Conservation (phyloP, 1,140 invertebrate species). For the Zaprionus gabonicus region DNA sequence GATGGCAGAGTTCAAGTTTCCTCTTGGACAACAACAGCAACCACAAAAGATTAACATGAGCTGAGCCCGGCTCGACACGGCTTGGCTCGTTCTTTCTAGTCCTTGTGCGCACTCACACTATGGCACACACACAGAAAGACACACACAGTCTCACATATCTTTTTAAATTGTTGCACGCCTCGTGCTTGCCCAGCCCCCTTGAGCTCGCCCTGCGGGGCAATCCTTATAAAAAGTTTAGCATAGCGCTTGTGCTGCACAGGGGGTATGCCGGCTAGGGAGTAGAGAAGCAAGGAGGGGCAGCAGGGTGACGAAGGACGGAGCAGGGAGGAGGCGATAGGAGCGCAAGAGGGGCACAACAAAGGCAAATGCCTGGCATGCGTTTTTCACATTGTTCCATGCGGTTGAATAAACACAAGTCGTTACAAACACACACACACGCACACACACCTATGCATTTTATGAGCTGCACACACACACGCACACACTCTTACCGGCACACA, state of each 20-base stretch:
- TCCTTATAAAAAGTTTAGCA: conserved; percentile 79
- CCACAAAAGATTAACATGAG: conserved; percentile 72
- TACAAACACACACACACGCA: conserved; percentile 43
- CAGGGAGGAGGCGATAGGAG: background rate
- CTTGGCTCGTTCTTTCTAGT: conserved; percentile 26
- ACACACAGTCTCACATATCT: conserved; percentile 33
- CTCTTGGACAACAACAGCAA: conserved; percentile 50
- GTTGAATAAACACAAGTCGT: conserved; percentile 77
- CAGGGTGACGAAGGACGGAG: background rate
- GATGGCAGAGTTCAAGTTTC: conserved; percentile 67
- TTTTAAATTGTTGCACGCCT: conserved; percentile 76
- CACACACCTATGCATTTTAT: conserved; percentile 64
- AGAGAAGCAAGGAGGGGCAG: no score
- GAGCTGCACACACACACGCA: conserved; percentile 44
- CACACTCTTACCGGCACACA: conserved; percentile 23
- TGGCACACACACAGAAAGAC: background rate
- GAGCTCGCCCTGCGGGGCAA: conserved; percentile 56
- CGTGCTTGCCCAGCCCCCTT: conserved; percentile 43
- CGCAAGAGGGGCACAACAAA: conserved; percentile 39
- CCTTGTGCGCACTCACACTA: conserved; percentile 20
- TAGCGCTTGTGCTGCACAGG: conserved; percentile 45
- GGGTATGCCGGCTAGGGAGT: background rate
- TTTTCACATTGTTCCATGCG: conserved; percentile 80
- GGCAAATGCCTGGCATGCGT: conserved; percentile 72
- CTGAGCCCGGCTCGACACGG: conserved; percentile 54